A percentile compares a stretch with the other conserved stretches of the same genome.
Conservation (phyloP, 2,888 invertebrate genomes). For the Hedya salicella region DNA sequence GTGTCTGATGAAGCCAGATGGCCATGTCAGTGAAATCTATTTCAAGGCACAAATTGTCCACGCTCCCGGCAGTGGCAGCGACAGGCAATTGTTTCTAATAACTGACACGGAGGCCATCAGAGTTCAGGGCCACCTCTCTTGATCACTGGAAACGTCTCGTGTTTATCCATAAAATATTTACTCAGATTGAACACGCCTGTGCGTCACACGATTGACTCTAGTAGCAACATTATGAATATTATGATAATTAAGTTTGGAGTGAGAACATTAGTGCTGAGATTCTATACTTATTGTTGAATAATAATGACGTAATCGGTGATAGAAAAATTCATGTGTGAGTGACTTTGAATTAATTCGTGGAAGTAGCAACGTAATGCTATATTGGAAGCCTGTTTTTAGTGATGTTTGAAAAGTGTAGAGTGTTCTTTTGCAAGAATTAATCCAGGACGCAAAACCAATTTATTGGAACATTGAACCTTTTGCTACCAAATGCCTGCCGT, state of each 20-base stretch:
- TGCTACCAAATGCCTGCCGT: no score
- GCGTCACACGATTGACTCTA: constrained; percentile 55
- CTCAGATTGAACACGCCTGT: constrained; percentile 57
- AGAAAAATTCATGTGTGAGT: not conserved
- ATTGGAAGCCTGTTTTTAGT: not conserved
- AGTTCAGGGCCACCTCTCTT: constrained; percentile 67
- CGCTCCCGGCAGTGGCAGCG: constrained; percentile 47
- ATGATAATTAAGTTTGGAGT: constrained; percentile 56
- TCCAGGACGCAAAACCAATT: no score
- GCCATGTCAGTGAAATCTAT: constrained; percentile 54
- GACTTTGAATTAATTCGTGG: constrained; percentile 5
- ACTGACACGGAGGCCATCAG: constrained; percentile 59
- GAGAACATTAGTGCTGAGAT: constrained; percentile 47
- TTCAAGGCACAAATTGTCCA: constrained; percentile 48
- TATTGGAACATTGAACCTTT: no score
- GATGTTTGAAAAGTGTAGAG: not conserved
- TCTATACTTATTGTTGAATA: constrained; percentile 18
- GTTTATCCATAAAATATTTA: constrained; percentile 60
- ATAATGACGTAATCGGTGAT: constrained; percentile 23
- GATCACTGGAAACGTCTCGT: constrained; percentile 58
- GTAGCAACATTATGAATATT: constrained; percentile 49
- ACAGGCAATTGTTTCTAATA: constrained; percentile 63
- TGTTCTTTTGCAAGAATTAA: no score
- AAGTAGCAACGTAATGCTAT: not conserved
- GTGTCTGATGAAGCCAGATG: constrained; percentile 33